Percentiles rank a stretch among this genome's conserved stretches.
Evolutionary conservation across 2,113 vertebrate species (phyloP).

Genomic region (Menura novaehollandiae): DNA sequence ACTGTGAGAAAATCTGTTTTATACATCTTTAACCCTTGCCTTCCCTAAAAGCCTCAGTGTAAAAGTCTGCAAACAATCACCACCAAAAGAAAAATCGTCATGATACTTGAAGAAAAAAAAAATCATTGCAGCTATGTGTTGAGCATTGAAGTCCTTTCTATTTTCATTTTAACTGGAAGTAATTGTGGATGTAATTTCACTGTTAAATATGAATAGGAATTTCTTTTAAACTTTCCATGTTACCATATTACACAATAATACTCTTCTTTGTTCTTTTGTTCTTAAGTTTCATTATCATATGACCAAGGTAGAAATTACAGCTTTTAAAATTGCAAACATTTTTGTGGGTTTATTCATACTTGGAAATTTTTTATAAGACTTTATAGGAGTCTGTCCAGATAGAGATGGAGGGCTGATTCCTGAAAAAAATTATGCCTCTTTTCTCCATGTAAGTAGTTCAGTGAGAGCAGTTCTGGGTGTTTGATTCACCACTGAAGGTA

Average conservation of each 20-base stretch:
- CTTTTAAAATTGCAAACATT: background rate
- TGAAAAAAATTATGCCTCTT: background rate
- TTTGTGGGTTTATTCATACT: slow-evolving; percentile 5
- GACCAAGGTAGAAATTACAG: background rate
- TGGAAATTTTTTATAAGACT: background rate
- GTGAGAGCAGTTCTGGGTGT: background rate
- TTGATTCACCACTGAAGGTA: background rate
- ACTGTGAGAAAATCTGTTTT: slow-evolving; percentile 78
- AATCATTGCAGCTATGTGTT: background rate
- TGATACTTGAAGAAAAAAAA: slow-evolving; percentile 28
- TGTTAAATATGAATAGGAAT: background rate
- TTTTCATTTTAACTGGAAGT: background rate
- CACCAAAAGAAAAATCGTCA: slow-evolving; percentile 1
- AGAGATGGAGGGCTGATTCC: background rate
- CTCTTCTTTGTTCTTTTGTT: background rate
- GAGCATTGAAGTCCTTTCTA: background rate
- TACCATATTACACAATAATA: background rate
- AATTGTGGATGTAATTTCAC: background rate
- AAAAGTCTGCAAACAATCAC: background rate
- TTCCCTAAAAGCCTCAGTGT: slow-evolving; percentile 39
- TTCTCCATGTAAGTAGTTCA: background rate
- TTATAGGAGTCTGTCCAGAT: background rate
- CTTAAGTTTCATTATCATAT: background rate
- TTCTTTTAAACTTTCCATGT: background rate
- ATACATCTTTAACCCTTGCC: slow-evolving; percentile 69